A percentile compares a stretch with the other conserved stretches of the same genome.
Evolutionary conservation across 2,113 vertebrate genomes (phyloP).

Genomic region (Eudyptes chrysolophus): DNA sequence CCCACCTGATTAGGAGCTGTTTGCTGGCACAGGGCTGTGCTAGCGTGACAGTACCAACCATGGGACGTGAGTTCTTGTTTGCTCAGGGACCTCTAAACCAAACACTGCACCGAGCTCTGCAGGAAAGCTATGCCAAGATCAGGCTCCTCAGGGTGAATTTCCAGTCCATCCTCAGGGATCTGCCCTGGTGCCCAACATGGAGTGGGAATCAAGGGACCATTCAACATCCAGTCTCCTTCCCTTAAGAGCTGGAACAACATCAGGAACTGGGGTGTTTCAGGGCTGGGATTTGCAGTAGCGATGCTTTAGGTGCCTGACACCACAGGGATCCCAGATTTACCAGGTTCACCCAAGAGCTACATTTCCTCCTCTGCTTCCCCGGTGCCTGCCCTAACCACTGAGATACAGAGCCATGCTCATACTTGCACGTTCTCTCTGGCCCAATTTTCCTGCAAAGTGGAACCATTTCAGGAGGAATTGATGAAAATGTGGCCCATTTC

Average conservation of each 20-base stretch:
- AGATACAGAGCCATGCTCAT: not conserved
- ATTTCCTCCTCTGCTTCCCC: not conserved
- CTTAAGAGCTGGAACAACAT: not conserved
- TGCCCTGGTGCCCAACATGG: rapidly evolving
- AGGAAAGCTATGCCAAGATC: not conserved
- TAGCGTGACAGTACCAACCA: not conserved
- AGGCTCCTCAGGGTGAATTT: not conserved
- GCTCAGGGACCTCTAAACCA: not conserved
- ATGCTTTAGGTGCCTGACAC: not conserved
- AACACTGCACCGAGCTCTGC: not conserved
- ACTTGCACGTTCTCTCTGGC: not conserved
- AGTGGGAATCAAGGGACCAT: not conserved
- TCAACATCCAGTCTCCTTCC: not conserved
- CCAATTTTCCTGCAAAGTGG: not conserved
- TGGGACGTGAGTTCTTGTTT: not conserved
- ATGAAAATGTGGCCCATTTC: not conserved
- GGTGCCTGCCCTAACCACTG: not conserved
- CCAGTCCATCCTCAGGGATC: not conserved
- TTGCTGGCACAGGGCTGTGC: not conserved
- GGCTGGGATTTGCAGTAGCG: not conserved
- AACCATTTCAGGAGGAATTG: not conserved
- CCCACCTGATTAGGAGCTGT: not conserved
- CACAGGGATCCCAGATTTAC: not conserved
- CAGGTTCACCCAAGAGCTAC: not conserved
- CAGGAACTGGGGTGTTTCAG: not conserved